A percentile compares a stretch with the other conserved stretches of the same genome.
Conservation (phyloP, 2,113 vertebrate species). For the Leucopternis melanops region DNA sequence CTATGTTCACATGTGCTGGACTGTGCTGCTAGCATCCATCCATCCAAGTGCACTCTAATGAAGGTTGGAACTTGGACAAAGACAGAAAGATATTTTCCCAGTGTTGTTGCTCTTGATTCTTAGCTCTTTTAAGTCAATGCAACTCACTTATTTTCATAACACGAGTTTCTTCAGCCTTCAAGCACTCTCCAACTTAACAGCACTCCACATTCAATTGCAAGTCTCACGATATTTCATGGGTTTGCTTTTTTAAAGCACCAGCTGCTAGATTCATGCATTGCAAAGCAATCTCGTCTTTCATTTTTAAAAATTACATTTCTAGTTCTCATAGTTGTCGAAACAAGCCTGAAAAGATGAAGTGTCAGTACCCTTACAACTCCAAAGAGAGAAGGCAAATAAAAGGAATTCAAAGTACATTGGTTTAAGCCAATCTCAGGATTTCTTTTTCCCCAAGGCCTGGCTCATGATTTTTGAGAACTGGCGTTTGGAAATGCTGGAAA, state of each 20-base stretch:
- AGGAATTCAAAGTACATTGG: not conserved
- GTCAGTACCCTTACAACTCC: not conserved
- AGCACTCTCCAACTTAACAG: not conserved
- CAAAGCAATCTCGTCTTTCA: not conserved
- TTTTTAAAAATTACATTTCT: slow-evolving; percentile 22
- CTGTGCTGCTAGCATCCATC: not conserved
- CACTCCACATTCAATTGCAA: not conserved
- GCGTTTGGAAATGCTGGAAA: not conserved
- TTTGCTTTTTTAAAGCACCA: not conserved
- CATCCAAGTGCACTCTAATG: not conserved
- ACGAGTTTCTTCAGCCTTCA: not conserved
- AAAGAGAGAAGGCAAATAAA: slow-evolving; percentile 45
- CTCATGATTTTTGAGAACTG: slow-evolving; percentile 4
- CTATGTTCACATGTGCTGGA: not conserved
- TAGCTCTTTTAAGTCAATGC: not conserved
- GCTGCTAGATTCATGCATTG: not conserved
- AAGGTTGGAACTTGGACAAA: not conserved
- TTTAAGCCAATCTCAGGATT: slow-evolving; percentile 29
- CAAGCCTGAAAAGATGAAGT: slow-evolving; percentile 23
- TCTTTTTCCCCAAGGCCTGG: slow-evolving; percentile 7
- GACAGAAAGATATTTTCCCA: not conserved
- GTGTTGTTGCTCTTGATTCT: not conserved
- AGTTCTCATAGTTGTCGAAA: not conserved
- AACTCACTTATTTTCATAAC: not conserved
- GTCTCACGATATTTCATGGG: not conserved